phyloP scores from a whole-genome alignment of 2,888 invertebrate species.

The Nowickia ferox region DNA sequence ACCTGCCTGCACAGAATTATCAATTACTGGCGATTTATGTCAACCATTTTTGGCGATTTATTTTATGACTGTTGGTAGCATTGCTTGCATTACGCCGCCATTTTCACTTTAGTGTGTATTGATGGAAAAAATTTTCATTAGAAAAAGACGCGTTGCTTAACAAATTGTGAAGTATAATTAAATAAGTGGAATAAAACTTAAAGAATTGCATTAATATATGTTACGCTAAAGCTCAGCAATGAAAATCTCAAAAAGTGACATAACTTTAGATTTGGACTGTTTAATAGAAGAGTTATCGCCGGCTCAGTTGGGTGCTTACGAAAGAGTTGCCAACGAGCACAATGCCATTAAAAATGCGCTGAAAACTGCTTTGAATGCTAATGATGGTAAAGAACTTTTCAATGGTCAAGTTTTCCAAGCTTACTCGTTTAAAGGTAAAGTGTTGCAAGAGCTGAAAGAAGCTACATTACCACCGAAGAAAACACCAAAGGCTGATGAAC shows the following conservation, averaged over 20 bases:
- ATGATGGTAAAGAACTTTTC: conserved; percentile 87
- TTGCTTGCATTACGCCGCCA: conserved; percentile 46
- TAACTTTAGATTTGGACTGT: conserved; percentile 87
- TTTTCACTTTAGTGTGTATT: conserved; percentile 66
- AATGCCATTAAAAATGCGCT: conserved; percentile 86
- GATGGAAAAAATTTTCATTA: conserved; percentile 52
- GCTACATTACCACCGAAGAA: conserved; percentile 81
- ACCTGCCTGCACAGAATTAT: not conserved
- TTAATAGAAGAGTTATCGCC: conserved; percentile 89
- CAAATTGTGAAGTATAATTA: conserved; percentile 16
- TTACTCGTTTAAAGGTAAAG: conserved; percentile 85
- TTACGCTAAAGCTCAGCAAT: conserved; percentile 70
- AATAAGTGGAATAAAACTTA: conserved; percentile 5
- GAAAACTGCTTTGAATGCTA: conserved; percentile 82
- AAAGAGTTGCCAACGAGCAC: conserved; percentile 87
- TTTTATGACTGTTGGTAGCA: not conserved
- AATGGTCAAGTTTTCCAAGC: conserved; percentile 87
- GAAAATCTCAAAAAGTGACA: conserved; percentile 80
- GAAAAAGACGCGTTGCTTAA: conserved; percentile 56
- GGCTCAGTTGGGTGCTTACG: conserved; percentile 86
- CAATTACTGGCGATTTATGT: not conserved
- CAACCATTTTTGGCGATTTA: not conserved
- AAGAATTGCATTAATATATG: conserved; percentile 38
- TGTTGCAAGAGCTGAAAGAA: conserved; percentile 80
- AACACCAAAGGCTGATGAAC: conserved; percentile 75